phyloP scores from a whole-genome alignment of 2,113 vertebrate species.

The Felis chaus region DNA sequence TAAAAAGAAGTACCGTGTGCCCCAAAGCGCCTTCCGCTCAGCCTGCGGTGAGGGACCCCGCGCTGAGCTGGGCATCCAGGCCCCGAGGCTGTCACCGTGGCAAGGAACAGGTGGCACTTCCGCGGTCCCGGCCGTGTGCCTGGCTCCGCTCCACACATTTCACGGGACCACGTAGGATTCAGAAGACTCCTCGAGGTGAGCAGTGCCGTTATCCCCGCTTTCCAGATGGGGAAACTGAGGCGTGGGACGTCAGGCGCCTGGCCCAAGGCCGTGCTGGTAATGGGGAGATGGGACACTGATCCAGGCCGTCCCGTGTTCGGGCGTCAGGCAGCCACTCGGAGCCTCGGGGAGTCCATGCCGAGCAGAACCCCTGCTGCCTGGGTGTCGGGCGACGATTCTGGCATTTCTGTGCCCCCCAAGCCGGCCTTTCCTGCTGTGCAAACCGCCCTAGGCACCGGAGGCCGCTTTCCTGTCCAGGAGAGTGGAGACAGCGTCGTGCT shows the following conservation, averaged over 20 bases:
- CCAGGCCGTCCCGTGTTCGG: not conserved
- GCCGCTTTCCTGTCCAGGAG: not conserved
- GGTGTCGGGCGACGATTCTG: rapidly evolving
- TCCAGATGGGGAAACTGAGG: not conserved
- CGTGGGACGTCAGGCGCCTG: rapidly evolving
- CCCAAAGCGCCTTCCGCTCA: not conserved
- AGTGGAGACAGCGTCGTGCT: not conserved
- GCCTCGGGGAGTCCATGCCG: not conserved
- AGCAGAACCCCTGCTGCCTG: not conserved
- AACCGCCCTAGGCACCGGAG: not conserved
- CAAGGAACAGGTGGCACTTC: not conserved
- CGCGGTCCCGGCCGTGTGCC: not conserved
- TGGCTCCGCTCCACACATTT: not conserved
- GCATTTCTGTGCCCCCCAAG: rapidly evolving
- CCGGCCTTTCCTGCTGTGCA: not conserved
- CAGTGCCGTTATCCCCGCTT: not conserved
- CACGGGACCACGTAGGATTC: not conserved
- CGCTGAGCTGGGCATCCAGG: rapidly evolving
- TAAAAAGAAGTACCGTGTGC: not conserved
- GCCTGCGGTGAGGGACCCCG: not conserved
- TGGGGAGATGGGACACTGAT: not conserved
- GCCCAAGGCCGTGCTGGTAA: not conserved
- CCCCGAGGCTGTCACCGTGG: not conserved
- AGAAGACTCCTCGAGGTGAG: not conserved
- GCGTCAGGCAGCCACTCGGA: not conserved